Base-by-base conservation (phyloP, 2,888 invertebrate genomes). In the Cenopis cana region DNA sequence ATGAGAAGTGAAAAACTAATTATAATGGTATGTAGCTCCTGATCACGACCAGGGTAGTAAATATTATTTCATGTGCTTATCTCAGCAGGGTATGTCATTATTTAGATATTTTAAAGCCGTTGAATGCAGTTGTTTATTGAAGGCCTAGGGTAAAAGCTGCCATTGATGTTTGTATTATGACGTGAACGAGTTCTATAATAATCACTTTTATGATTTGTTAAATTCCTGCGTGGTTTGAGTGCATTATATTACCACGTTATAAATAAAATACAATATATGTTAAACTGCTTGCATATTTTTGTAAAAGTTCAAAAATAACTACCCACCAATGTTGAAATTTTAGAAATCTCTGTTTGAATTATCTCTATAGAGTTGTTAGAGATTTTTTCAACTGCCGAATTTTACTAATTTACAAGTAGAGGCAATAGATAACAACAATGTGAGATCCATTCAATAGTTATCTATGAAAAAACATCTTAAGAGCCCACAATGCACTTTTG, bases 41-140 rank as follows among this genome's bases (percentile, higher is more conserved):
- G 59, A 57, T 20, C 20, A 18, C 18, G 36, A 59, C 41, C 29
- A 61, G 29, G 17, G n/a, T 29, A 33, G 18, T 61, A 61, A 61
- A 49, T 49, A 61, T 61, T 9, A 61, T 8, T 49, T 33, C 29
- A 49, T 2, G 29, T 17, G 17, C 29, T 17, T 14, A 14, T 12
- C 61, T n/a, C 61, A 49, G 61, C 6, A 11, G 46, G 61, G n/a
- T 49, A 33, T 6, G 49, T 49, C 60, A 49, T 60, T n/a, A 61
- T 61, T 49, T 61, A 17, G 12, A 49, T 14, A 41, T n/a, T 38
- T 38, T 20, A 10, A 60, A 46, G 24, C 14, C 24, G 60, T 46
- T 24, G 41, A 52, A 46, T 60, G n/a, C 24, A 46, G 29, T 60
- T 60, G 46, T 46, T 17, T 29, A 46, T 29, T 46, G 60, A n/a